These are phyloP conservation scores for Erethizon dorsatum DNA, from an alignment of 2,797 vertebrate species.

Conservation along the genomic window DNA sequence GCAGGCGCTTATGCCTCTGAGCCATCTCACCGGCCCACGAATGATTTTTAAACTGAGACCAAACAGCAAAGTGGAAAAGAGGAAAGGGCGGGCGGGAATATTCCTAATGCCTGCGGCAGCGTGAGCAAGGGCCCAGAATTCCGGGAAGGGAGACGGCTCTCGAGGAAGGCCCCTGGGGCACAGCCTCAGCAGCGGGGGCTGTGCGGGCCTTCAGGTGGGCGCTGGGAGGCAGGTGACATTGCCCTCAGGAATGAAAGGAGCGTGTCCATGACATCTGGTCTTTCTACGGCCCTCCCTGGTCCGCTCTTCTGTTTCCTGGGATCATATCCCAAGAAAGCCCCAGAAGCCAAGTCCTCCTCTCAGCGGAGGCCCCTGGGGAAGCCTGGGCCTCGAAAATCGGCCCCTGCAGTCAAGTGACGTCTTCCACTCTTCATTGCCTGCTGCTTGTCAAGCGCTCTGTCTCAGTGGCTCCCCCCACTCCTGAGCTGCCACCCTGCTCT, in stretches of 20 bases:
- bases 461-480: not conserved
- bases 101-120: not conserved
- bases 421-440: not conserved
- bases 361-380: not conserved
- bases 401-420: not conserved
- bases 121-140: not conserved
- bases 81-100: not conserved
- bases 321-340: not conserved
- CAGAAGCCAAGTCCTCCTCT: not conserved
- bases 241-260: not conserved
- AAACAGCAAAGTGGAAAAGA: not conserved
- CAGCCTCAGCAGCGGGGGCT: not conserved
- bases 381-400: not conserved
- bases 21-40: too few species aligned
- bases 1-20: too few species aligned
- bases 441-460: not conserved
- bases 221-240: not conserved
- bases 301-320: not conserved
- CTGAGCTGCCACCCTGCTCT: not conserved
- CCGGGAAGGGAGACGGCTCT: not conserved
- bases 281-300: not conserved
- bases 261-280: not conserved
- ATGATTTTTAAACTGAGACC: constrained; percentile 11
- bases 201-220: not conserved
- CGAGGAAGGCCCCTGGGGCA: not conserved